Base-by-base conservation (phyloP, 2,888 invertebrate species). In the Adineta ricciae region DNA sequence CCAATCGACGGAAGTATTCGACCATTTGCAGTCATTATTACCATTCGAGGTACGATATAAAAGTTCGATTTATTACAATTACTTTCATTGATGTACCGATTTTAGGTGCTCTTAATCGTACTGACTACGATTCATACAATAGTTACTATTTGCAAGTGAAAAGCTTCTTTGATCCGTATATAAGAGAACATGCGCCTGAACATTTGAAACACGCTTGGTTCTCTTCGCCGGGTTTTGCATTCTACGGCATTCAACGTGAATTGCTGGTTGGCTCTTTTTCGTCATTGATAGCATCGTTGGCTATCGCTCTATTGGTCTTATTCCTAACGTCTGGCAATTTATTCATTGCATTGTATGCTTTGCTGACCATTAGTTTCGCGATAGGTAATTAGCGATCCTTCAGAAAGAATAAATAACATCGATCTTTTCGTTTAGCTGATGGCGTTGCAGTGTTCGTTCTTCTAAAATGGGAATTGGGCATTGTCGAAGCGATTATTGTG, bases 401-500 rank as follows among this genome's bases (percentile, higher is more conserved):
- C n/a, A n/a, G n/a, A n/a, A n/a, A n/a, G n/a, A n/a, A n/a, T n/a
- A n/a, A n/a, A n/a, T n/a, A n/a, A n/a, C n/a, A n/a, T n/a, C n/a
- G n/a, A n/a, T n/a, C n/a, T n/a, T n/a, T n/a, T 14, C 1, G 38
- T 78, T 78, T 41, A 88, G 93, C 95, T 87, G 94, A 94, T 83
- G 95, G 95, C 11, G 93, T 96, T 32, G 91, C 89, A 16, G 87
- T 89, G 21, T 88, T 92, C 83, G 90, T 78, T 36, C 86, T 89
- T 19, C 86, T 90, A 7, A 94, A 93, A 84, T 96, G 96, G 96
- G 94, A 94, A 89, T 92, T 96, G 84, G 96, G 96, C 91, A 93
- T 96, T 87, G 92, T 96, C 87, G 96, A 97, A 91, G 95, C 96
- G 88, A 93, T 96, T 86, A 94, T 95, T 32, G 93, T 96, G 86